Evolutionary conservation across 2,888 invertebrate species (phyloP), one percentile per base, ranked within the genome.

Genomic region (Cheiracanthium punctorium): DNA sequence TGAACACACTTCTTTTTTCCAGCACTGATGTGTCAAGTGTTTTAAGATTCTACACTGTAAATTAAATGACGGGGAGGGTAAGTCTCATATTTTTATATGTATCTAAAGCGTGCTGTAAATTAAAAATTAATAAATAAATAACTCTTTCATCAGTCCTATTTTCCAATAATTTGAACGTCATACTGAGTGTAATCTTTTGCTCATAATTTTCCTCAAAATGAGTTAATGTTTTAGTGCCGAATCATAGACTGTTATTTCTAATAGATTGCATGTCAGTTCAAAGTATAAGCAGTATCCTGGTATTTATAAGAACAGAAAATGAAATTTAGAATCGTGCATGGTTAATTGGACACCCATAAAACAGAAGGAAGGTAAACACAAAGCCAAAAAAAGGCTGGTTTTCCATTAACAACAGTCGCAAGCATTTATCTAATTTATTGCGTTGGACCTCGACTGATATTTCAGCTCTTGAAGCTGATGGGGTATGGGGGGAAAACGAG

Each of bases 61-160:
- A 82, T 85, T 58, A 67, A 52, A 70, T 72, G 43, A 69, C 10
- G 37, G 69, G 73, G 79, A 77, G 58, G 67, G 65, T 71, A 76
- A 77, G 84, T 73, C 72, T 43, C 69, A 85, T 85, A 79, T 85
- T 85, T 85, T 79, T 85, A 74, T 84, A 84, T 85, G 79, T 85
- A 73, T 79, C 73, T 69, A 85, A 84, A 71, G 74, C 79, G 73
- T 84, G 69, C 65, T 79, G 65, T 76, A 74, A 70, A 80, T 80
- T 82, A 32, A 58, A 58, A 20, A n/a, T n/a, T n/a, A n/a, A n/a
- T n/a, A n/a, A n/a, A n/a, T n/a, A 12, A 74, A 84, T 24, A 79
- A 30, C 73, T 74, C 28, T 82, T 74, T 67, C 43, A 65, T 72
- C 73, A 72, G 37, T 77, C 82, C 73, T 20, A 72, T 67, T 75